Evolutionary conservation across 2,888 invertebrate species (phyloP).

Genomic region (Tortricodes alternella): DNA sequence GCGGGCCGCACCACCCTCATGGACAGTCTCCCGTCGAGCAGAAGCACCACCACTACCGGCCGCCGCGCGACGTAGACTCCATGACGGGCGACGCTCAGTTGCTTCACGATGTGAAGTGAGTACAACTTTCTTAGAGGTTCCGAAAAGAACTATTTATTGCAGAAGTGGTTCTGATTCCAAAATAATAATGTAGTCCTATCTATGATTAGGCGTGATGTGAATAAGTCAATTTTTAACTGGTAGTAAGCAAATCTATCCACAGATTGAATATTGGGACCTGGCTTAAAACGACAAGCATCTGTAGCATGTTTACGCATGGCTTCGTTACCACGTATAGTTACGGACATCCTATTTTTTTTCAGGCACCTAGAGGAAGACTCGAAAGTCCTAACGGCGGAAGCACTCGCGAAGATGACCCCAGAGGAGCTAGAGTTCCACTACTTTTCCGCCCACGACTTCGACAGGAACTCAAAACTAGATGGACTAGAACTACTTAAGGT

Average conservation of each 20-base stretch:
- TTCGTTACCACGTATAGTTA: too few relatives aligned
- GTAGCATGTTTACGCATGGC: too few relatives aligned
- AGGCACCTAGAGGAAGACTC: conserved; percentile 92
- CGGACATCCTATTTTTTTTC: conserved; percentile 34
- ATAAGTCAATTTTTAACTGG: too few relatives aligned
- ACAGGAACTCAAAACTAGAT: conserved; percentile 94
- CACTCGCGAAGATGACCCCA: conserved; percentile 88
- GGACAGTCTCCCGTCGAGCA: conserved; percentile 65
- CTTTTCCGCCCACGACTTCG: conserved; percentile 94
- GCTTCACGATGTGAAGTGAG: conserved; percentile 88
- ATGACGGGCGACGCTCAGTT: conserved; percentile 87
- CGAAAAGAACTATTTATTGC: too few relatives aligned
- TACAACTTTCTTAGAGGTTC: background rate
- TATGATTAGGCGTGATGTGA: too few relatives aligned
- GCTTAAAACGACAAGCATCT: too few relatives aligned
- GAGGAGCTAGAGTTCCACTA: conserved; percentile 94
- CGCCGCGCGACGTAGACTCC: conserved; percentile 83
- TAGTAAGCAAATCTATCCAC: too few relatives aligned
- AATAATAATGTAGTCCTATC: too few relatives aligned
- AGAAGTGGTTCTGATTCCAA: too few relatives aligned
- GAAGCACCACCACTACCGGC: conserved; percentile 83
- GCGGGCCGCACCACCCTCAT: conserved; percentile 73
- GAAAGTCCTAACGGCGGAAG: conserved; percentile 84
- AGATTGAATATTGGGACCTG: too few relatives aligned
- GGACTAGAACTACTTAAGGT: conserved; percentile 92